phyloP scores from a whole-genome alignment of 2,113 vertebrate genomes.

The Gnathonemus longibarbis region DNA sequence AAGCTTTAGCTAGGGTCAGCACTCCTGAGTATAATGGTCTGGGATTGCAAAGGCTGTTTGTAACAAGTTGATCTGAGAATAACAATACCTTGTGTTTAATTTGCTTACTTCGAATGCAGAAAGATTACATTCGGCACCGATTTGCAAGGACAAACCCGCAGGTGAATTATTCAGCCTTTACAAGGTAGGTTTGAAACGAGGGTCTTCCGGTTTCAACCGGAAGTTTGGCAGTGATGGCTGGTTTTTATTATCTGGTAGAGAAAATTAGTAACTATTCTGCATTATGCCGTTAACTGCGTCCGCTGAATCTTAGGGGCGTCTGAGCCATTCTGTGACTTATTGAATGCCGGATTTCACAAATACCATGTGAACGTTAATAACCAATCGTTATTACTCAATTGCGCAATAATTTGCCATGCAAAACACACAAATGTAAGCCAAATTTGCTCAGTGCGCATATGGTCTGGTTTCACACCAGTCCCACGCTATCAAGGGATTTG shows the following conservation, averaged over 20 bases:
- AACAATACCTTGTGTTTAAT: neutral
- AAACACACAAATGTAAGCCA: neutral
- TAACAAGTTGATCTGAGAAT: neutral
- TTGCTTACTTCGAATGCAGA: neutral
- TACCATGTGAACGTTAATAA: neutral
- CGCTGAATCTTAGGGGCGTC: neutral
- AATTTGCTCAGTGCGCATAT: neutral
- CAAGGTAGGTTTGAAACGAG: neutral
- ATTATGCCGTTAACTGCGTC: neutral
- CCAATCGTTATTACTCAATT: neutral
- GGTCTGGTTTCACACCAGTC: neutral
- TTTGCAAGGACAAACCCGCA: neutral
- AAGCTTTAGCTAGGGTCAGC: neutral
- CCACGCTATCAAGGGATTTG: neutral
- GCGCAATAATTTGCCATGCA: neutral
- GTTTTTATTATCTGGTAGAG: neutral
- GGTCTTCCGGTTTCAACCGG: neutral
- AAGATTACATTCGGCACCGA: neutral
- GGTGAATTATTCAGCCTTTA: neutral
- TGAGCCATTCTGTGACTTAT: neutral
- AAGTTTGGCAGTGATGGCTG: neutral
- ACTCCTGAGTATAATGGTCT: neutral
- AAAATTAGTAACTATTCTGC: neutral
- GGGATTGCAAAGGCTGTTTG: neutral
- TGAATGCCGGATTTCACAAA: neutral